These are phyloP conservation scores for Epizoanthus stellaris DNA, from an alignment of 92 coral and sea anemone species.

Conservation along the genomic window DNA sequence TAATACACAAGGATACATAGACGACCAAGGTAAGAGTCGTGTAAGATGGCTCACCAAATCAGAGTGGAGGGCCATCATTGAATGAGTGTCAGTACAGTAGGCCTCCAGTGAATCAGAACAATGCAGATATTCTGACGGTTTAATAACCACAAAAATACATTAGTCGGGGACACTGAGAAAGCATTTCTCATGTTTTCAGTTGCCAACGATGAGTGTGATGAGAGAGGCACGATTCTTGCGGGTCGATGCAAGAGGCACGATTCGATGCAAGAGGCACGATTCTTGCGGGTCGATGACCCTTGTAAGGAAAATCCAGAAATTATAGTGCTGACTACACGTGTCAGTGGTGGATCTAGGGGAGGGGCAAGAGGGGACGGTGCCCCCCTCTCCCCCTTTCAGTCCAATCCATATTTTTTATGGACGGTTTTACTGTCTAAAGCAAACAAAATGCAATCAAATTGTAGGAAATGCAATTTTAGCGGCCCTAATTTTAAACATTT, in stretches of 20 bases:
- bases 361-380: too few species aligned
- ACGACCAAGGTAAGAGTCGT: constrained; percentile 43
- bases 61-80: constrained; percentile 37
- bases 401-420: too few species aligned
- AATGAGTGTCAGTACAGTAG: constrained; percentile 8
- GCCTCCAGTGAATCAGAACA: neutral
- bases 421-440: too few species aligned
- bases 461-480: too few species aligned
- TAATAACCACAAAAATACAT: neutral
- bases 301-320: constrained; percentile 29
- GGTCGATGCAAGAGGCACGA: constrained; percentile 30
- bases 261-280: constrained; percentile 16
- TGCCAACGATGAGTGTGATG: constrained; percentile 31
- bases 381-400: too few species aligned
- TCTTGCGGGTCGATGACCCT: constrained; percentile 43
- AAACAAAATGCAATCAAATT: too few species aligned
- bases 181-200: constrained; percentile 30
- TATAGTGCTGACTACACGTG: neutral
- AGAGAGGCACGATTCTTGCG: constrained; percentile 27
- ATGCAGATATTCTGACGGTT: constrained; percentile 8
- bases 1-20: constrained; percentile 33
- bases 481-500: too few species aligned
- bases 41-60: constrained; percentile 42
- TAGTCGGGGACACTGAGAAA: too few species aligned
- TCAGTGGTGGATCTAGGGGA: too few species aligned